Evolutionary conservation across 2,888 invertebrate species (phyloP), one percentile per base, ranked within the genome.

Genomic region (Netelia melanura): DNA sequence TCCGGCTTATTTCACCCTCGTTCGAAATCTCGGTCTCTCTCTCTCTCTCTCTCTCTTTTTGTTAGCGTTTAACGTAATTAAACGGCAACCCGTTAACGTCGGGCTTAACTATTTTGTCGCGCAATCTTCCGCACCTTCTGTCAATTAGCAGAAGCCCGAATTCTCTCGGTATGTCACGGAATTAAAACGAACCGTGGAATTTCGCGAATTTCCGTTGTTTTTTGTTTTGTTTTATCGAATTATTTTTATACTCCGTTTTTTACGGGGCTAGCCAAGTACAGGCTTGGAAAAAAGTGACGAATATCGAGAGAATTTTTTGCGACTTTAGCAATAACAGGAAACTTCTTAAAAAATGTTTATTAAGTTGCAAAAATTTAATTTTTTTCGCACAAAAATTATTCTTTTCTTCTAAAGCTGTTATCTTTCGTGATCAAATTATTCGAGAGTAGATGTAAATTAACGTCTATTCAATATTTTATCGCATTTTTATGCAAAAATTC

Each of bases 111-210:
- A 43, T 54, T 71, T 62, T 21, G 48, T 62, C 78, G 58, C 10
- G 23, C 14, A 70, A 71, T 48, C 61, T 62, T 54, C 70, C 62
- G 52, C 78, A 79, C 78, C 38, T 48, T 48, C 62, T 62, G 52
- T 79, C 70, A 68, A 78, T 78, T 68, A 79, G 62, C 61, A 67
- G 54, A 71, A 62, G 38, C 71, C 78, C 61, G 43, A 52, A 64
- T 52, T 68, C 14, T 14, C 43, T 11, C 5, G 64, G 43, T 43
- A 71, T 43, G 6, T 70, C 61, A 9, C 6, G 62, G 11, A n/a
- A 38, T n/a, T 17, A 64, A 80, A 80, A 72, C 11, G 64, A 64
- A 38, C 38, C 64, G 17, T 14, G 71, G 72, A 72, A 80, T 71
- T 64, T 64, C 58, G 38, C 44, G 72, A 23, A 72, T n/a, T n/a